phyloP scores from a whole-genome alignment of 2,113 vertebrate genomes.

The Oxygymnocypris stewartii region DNA sequence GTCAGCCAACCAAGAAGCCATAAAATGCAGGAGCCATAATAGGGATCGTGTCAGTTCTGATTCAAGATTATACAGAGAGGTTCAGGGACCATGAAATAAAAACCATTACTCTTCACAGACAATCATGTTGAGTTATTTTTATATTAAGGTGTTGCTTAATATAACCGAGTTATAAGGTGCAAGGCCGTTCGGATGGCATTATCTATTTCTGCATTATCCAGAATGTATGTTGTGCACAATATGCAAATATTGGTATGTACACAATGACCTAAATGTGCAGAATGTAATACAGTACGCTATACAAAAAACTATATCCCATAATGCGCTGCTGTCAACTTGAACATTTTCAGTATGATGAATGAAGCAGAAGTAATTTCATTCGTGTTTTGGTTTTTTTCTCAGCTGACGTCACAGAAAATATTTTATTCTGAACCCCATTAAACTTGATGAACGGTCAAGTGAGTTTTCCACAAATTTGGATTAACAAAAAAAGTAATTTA shows the following conservation, averaged over 20 bases:
- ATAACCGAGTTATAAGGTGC: not conserved
- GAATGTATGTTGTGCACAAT: not conserved
- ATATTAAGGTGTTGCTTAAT: constrained; percentile 28
- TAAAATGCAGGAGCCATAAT: constrained; percentile 25
- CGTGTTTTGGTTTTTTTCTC: too few relatives aligned
- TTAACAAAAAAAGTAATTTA: too few relatives aligned
- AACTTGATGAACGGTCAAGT: not conserved
- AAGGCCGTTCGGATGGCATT: not conserved
- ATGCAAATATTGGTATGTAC: not conserved
- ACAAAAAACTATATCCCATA: not conserved
- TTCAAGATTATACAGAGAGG: constrained; percentile 21
- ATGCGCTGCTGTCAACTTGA: not conserved
- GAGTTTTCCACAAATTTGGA: not conserved
- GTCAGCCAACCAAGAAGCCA: constrained; percentile 26
- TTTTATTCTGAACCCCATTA: not conserved
- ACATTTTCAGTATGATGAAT: not conserved
- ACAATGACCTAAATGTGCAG: constrained; percentile 7
- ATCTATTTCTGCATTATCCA: not conserved
- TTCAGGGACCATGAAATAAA: constrained; percentile 40
- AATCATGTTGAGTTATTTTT: constrained; percentile 27
- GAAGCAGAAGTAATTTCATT: too few relatives aligned
- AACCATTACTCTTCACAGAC: constrained; percentile 27
- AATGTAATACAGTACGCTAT: not conserved
- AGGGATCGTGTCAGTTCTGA: constrained; percentile 20
- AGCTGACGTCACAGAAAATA: not conserved